phyloP scores from a whole-genome alignment of 2,797 vertebrate species.

The Karalla daura region DNA sequence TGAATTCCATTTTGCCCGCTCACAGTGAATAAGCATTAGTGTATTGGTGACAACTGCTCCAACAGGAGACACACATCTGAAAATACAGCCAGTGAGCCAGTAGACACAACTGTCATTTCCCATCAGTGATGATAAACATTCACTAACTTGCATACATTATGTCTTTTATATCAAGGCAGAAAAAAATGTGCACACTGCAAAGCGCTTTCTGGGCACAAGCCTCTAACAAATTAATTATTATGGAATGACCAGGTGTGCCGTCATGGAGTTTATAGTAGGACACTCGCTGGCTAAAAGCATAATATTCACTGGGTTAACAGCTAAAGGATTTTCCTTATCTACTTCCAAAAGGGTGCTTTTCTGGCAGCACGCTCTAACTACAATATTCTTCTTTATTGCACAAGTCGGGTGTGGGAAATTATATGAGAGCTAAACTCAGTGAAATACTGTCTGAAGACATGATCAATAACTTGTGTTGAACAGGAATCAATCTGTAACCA shows the following conservation, averaged over 20 bases:
- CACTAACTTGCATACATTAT: too few relatives aligned
- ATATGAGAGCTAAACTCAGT: background rate
- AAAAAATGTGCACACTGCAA: slow-evolving; percentile 2
- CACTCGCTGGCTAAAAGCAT: background rate
- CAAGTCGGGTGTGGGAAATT: background rate
- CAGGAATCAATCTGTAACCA: slow-evolving; percentile 31
- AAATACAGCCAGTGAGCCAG: background rate
- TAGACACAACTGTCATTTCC: too few relatives aligned
- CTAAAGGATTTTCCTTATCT: background rate
- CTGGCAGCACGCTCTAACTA: background rate
- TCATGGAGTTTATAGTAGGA: background rate
- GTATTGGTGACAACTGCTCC: background rate
- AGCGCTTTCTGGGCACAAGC: background rate
- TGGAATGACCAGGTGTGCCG: background rate
- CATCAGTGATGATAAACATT: too few relatives aligned
- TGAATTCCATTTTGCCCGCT: background rate
- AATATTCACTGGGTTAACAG: background rate
- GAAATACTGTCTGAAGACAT: slow-evolving; percentile 6
- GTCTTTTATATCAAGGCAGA: too few relatives aligned
- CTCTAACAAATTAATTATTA: background rate
- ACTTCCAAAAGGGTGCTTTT: background rate
- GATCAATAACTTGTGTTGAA: slow-evolving; percentile 33
- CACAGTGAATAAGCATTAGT: background rate
- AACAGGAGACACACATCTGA: background rate
- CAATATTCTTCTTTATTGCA: background rate